Conservation (phyloP, 1,140 invertebrate species). For the Papilio machaon region DNA sequence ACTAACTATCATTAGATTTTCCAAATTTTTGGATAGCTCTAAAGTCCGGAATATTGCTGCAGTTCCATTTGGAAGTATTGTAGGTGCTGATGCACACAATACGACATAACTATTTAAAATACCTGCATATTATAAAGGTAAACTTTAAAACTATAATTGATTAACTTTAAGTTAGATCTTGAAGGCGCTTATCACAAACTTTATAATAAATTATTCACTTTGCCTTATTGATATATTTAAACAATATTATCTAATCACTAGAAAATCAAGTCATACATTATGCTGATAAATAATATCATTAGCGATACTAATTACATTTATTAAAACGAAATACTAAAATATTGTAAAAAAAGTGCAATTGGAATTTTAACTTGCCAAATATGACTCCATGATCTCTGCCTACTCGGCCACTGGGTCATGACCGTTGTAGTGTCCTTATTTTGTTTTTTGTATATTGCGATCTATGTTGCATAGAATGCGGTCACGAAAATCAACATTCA, state of each 20-base stretch:
- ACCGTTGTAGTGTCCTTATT: conserved; percentile 5
- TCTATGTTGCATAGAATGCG: background rate
- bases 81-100: too few species aligned
- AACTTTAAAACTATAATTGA: background rate
- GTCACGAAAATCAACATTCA: background rate
- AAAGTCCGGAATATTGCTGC: too few species aligned
- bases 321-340: background rate
- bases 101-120: too few species aligned
- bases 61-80: too few species aligned
- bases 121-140: too few species aligned
- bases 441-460: background rate
- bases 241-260: conserved; percentile 12
- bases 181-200: background rate
- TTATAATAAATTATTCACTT: background rate
- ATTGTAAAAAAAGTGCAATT: background rate
- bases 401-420: background rate
- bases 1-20: too few species aligned
- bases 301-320: background rate
- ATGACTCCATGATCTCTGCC: background rate
- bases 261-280: background rate
- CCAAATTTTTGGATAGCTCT: too few species aligned
- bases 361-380: background rate
- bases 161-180: background rate
- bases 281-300: conserved; percentile 1
- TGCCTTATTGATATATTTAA: background rate